phyloP scores from a whole-genome alignment of 2,888 invertebrate species.

The Acanthosepion pharaonis region DNA sequence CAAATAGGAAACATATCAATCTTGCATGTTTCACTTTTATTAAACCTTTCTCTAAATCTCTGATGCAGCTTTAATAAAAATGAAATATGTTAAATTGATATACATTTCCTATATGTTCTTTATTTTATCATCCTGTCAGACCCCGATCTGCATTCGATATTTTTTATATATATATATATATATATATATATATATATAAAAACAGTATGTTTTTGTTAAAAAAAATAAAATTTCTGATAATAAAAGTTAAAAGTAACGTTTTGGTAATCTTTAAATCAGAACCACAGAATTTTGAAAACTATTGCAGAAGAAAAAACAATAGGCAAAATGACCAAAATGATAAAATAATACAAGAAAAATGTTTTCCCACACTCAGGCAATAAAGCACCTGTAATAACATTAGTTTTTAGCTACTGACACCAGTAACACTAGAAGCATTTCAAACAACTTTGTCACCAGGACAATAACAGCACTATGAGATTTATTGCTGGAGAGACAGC shows the following conservation, averaged over 20 bases:
- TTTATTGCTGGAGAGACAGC: neutral
- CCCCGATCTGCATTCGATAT: too few species aligned
- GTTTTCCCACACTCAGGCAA: neutral
- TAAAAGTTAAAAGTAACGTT: neutral
- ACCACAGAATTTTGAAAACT: neutral
- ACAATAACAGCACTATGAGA: slow-evolving; percentile 17
- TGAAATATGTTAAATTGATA: too few species aligned
- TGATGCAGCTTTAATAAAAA: too few species aligned
- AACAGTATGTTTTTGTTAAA: too few species aligned
- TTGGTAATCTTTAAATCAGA: neutral
- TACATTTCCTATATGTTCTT: too few species aligned
- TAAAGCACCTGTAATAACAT: slow-evolving; percentile 33
- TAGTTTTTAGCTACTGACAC: neutral
- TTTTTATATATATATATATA: too few species aligned
- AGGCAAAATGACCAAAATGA: neutral
- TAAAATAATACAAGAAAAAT: neutral
- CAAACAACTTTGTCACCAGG: slow-evolving; percentile 33
- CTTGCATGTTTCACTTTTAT: too few species aligned
- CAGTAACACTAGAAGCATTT: slow-evolving; percentile 1
- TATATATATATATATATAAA: too few species aligned
- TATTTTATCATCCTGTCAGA: too few species aligned
- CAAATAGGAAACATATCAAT: too few species aligned
- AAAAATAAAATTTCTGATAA: too few species aligned
- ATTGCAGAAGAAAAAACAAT: neutral
- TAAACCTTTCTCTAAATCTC: too few species aligned